Conservation (phyloP, 23 tunicate species). For the Styela clava region DNA sequence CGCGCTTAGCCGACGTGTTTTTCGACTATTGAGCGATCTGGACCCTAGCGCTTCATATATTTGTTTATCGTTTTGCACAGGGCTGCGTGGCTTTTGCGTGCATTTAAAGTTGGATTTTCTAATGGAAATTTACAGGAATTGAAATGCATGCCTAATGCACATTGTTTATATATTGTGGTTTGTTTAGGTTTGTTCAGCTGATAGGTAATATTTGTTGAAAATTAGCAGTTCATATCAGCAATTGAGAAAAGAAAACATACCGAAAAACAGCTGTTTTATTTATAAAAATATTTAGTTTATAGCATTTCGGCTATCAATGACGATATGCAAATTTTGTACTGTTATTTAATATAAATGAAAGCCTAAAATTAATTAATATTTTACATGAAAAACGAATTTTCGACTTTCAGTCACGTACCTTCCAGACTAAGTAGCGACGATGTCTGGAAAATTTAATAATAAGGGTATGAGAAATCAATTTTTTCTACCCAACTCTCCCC, state of each 20-base stretch:
- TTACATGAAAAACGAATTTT: background rate
- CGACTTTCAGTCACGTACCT: background rate
- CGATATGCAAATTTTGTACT: too few species aligned
- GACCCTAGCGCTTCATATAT: background rate
- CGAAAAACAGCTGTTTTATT: too few species aligned
- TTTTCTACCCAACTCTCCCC: background rate
- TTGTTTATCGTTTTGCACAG: background rate
- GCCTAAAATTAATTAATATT: too few species aligned
- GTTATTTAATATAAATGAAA: too few species aligned
- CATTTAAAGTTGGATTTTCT: background rate
- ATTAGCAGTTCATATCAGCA: too few species aligned
- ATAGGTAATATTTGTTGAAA: too few species aligned
- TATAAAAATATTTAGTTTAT: too few species aligned
- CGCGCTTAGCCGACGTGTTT: slow-evolving; percentile 4
- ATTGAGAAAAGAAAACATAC: too few species aligned
- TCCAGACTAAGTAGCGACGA: background rate
- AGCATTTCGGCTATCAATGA: too few species aligned
- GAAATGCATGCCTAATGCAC: too few species aligned
- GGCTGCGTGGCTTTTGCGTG: background rate
- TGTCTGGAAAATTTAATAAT: background rate
- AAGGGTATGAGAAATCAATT: background rate
- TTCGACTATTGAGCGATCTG: background rate
- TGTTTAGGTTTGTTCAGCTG: too few species aligned
- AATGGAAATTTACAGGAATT: background rate
- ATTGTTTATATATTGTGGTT: too few species aligned